Percentiles rank a stretch among this genome's conserved stretches.
Evolutionary conservation across 2,113 vertebrate genomes (phyloP).

Genomic region (Hyperoodon ampullatus): DNA sequence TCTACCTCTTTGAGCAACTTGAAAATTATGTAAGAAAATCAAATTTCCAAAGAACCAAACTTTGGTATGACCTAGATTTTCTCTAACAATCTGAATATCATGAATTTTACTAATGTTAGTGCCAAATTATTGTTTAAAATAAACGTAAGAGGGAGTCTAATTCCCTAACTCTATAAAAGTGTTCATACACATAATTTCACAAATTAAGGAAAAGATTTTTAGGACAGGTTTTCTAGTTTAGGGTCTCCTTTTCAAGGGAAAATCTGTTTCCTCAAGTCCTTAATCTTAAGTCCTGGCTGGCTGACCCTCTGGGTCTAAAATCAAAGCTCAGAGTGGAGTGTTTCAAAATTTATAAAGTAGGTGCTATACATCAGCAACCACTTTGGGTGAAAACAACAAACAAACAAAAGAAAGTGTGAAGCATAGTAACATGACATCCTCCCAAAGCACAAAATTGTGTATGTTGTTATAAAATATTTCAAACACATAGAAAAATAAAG

Average conservation of each 20-base stretch:
- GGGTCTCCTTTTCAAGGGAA: background rate
- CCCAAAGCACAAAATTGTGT: background rate
- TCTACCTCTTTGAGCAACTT: slow-evolving; percentile 3
- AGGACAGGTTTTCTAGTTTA: background rate
- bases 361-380: background rate
- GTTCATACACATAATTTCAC: slow-evolving; percentile 6
- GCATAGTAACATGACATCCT: background rate
- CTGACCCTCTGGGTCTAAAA: background rate
- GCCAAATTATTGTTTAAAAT: slow-evolving; percentile 48
- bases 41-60: slow-evolving; percentile 47
- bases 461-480: background rate
- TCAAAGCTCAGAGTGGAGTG: background rate
- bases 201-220: background rate
- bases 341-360: background rate
- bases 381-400: background rate
- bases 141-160: background rate
- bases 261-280: background rate
- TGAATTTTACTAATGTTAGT: slow-evolving; percentile 30
- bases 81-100: slow-evolving; percentile 37
- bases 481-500: background rate
- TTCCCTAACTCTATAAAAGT: background rate
- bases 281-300: background rate
- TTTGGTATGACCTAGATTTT: slow-evolving; percentile 55
- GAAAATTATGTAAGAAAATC: slow-evolving; percentile 50
- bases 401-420: background rate